Percentiles rank a stretch among this genome's conserved stretches.
phyloP scores from a whole-genome alignment of 1,140 invertebrate species.

The Drosophila biarmipes region DNA sequence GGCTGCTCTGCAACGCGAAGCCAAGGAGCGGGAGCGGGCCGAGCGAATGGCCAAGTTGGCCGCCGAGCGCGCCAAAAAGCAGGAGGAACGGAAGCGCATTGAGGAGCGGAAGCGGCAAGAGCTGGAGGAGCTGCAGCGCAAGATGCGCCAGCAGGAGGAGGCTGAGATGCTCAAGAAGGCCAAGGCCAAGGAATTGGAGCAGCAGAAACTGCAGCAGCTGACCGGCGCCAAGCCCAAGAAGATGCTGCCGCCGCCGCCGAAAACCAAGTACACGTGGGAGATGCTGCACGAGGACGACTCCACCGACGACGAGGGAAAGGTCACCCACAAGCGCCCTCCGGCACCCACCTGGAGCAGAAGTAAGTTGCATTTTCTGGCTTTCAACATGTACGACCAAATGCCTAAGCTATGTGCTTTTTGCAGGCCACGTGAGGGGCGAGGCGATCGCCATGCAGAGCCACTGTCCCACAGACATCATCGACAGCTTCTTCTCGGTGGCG shows the following conservation, averaged over 20 bases:
- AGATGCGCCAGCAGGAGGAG: conserved; percentile 84
- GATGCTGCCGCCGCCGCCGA: conserved; percentile 72
- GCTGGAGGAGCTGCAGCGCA: conserved; percentile 85
- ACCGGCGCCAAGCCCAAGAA: conserved; percentile 57
- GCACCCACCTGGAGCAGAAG: conserved; percentile 86
- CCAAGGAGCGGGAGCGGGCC: conserved; percentile 85
- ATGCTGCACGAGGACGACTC: conserved; percentile 86
- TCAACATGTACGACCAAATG: no score
- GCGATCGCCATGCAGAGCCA: conserved; percentile 71
- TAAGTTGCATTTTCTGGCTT: conserved; percentile 51
- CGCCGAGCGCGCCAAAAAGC: conserved; percentile 86
- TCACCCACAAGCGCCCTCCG: conserved; percentile 84
- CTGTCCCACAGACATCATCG: conserved; percentile 82
- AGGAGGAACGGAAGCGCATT: conserved; percentile 84
- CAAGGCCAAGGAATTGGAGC: conserved; percentile 77
- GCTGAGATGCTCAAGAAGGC: conserved; percentile 81
- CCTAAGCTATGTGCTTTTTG: background rate
- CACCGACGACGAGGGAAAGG: conserved; percentile 86
- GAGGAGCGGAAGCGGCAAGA: conserved; percentile 85
- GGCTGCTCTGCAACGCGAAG: conserved; percentile 86
- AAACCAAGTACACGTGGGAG: conserved; percentile 82
- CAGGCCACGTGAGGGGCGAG: conserved; percentile 62
- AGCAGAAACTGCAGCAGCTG: conserved; percentile 64
- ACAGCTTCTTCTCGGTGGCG: conserved; percentile 87
- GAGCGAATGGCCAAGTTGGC: conserved; percentile 85